Conservation (phyloP, 2,113 vertebrate genomes). For the Charadrius vociferus region DNA sequence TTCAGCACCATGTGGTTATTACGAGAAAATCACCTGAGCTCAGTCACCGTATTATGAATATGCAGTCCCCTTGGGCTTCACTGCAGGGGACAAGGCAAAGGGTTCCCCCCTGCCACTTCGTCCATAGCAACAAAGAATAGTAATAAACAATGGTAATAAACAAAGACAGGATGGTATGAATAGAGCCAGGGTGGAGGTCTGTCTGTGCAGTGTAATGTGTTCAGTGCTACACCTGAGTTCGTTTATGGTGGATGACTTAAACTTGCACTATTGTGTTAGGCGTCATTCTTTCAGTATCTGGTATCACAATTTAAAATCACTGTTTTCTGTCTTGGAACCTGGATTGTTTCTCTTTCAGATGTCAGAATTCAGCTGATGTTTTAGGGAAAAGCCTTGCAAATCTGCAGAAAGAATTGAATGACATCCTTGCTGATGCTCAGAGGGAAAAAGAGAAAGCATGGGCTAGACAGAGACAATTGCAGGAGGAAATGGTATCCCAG, state of each 20-base stretch:
- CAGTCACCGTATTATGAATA: background rate
- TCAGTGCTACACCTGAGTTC: background rate
- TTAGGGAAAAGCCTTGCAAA: slow-evolving; percentile 77
- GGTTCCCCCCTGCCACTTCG: no score
- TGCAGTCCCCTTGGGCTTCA: background rate
- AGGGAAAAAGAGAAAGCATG: slow-evolving; percentile 75
- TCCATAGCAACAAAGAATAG: background rate
- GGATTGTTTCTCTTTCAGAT: slow-evolving; percentile 55
- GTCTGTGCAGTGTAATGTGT: background rate
- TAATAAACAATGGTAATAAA: background rate
- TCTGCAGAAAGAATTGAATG: slow-evolving; percentile 76
- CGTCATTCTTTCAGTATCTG: background rate
- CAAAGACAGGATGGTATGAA: background rate
- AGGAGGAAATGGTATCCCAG: slow-evolving; percentile 74
- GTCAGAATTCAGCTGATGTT: slow-evolving; percentile 63
- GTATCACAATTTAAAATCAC: background rate
- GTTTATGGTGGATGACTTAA: background rate
- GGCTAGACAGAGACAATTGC: slow-evolving; percentile 68
- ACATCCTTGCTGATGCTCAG: slow-evolving; percentile 69
- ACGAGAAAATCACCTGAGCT: background rate
- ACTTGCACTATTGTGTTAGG: background rate
- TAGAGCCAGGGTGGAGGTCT: background rate
- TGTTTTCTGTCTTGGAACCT: background rate
- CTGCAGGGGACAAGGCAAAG: background rate
- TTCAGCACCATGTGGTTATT: background rate